Base-by-base conservation (phyloP, 2,888 invertebrate genomes). In the Nephrotoma guestfalica region DNA sequence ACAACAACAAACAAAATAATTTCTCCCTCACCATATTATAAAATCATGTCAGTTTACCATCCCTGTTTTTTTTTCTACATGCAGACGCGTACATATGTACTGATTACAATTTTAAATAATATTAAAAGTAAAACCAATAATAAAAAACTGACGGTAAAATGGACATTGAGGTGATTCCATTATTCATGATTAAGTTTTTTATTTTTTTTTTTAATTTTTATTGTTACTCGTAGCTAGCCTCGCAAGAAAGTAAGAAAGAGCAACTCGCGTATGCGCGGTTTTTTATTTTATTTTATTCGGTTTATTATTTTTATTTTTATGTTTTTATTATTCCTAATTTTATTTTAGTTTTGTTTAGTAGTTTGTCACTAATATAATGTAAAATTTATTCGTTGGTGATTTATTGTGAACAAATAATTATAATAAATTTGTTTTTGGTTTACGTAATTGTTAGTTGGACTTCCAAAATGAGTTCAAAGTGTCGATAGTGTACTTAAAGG, bases 121-220 rank as follows among this genome's bases (percentile, higher is more conserved):
- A 57, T 57, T 57, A 71, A 84, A 41, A 84, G 42, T 84, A 84
- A 84, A 84, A 84, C 84, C 84, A 41, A 84, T 84, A 84, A 84
- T 71, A 71, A 30, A 71, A 18, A 9, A 71, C 30, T 71, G 71
- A 84, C 42, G 84, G 41, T 84, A 84, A 84, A 84, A 84, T 84
- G 84, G 84, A 84, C 84, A 84, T 84, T 84, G 41, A 84, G 84
- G 84, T 84, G 84, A 84, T 84, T 84, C 84, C 42, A 84, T 84
- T 84, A 84, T 84, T 84, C 84, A 42, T 84, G 42, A 84, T 41
- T 84, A 41, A 84, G 83, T 84, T 84, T 41, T 13, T 84, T 41
- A n/a, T 84, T 15, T 13, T n/a, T 84, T 84, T 41, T 84, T 41
- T 13, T 84, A 41, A 42, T 42, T 84, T 84, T 84, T 84, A 84